These are phyloP conservation scores for Lithobius niger DNA, from an alignment of 1,140 invertebrate species.

Conservation along the genomic window DNA sequence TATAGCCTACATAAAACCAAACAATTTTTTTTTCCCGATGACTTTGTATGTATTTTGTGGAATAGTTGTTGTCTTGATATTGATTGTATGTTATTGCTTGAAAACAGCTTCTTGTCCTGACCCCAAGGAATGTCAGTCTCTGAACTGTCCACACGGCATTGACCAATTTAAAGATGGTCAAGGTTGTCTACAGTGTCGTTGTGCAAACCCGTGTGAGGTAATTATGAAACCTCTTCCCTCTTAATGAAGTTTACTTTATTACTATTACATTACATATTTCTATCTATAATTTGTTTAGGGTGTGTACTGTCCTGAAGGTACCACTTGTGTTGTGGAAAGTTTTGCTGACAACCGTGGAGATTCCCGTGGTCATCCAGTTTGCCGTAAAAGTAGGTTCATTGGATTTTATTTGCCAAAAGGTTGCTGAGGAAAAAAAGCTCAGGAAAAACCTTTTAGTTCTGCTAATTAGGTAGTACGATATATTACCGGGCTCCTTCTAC, in stretches of 20 bases:
- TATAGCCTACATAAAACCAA: too few relatives aligned
- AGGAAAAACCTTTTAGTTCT: too few relatives aligned
- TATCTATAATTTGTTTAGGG: conserved; percentile 21
- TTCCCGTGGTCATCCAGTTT: conserved; percentile 17
- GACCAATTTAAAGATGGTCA: conserved; percentile 49
- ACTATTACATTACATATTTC: not conserved
- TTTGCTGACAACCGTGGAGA: conserved; percentile 30
- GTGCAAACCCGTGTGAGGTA: conserved; percentile 54
- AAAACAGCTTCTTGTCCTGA: conserved; percentile 8
- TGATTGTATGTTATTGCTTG: not conserved
- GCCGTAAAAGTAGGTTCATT: too few relatives aligned
- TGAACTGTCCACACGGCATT: conserved; percentile 56
- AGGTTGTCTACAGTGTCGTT: conserved; percentile 56
- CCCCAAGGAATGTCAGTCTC: conserved; percentile 22
- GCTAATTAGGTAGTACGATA: too few relatives aligned
- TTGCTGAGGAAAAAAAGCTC: too few relatives aligned
- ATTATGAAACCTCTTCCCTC: too few relatives aligned
- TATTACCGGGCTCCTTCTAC: too few relatives aligned
- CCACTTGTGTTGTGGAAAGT: conserved; percentile 49
- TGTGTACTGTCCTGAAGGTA: conserved; percentile 42
- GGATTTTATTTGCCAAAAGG: too few relatives aligned
- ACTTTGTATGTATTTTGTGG: too few relatives aligned
- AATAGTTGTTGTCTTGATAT: too few relatives aligned
- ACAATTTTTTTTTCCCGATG: too few relatives aligned
- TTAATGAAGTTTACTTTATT: not conserved